Evolutionary conservation across 2,113 vertebrate species (phyloP), one percentile per base, ranked within the genome.

Genomic region (Odobenus rosmarus): DNA sequence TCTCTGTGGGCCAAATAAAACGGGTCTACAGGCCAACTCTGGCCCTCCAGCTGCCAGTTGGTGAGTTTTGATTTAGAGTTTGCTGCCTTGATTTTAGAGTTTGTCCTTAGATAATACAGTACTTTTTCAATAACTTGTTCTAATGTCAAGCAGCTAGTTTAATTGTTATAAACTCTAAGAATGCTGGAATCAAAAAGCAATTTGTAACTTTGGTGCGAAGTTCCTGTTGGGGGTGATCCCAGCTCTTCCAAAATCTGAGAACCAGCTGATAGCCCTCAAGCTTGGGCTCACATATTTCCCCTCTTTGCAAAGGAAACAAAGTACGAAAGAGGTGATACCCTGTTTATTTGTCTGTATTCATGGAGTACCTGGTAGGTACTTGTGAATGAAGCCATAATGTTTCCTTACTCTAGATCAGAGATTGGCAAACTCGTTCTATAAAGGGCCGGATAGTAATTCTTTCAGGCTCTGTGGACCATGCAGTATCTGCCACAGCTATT

Each of bases 51-150:
- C 74, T 72, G 69, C 84, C 61, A 53, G 39, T 55, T 24, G 64
- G 61, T 86, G 64, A 85, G 62, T 88, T 92, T 57, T 88, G 92
- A 81, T 71, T 90, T 74, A 12, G 57, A 64, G 53, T 95, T 95
- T 49, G 64, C 26, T 93, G 71, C 74, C 87, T 82, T 59, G 36
- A 87, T 82, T 87, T 64, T 77, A 77, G 67, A 72, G 76, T 53
- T 59, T 31, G 28, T 83, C 74, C 39, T 67, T 79, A 86, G 21
- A 83, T 89, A 55, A 77, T 18, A 51, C 10, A 95, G 7, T 74
- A 7, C 26, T 55, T 85, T 95, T 72, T 7, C 74, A 74, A 36
- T 83, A 69, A 85, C 31, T 64, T 67, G 62, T 53, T 89, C 59
- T 82, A n/a, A 12, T 69, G 36, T 90, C 89, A 85, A 14, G n/a